Conservation (phyloP, 2,797 vertebrate genomes). For the Phataginus tricuspis region DNA sequence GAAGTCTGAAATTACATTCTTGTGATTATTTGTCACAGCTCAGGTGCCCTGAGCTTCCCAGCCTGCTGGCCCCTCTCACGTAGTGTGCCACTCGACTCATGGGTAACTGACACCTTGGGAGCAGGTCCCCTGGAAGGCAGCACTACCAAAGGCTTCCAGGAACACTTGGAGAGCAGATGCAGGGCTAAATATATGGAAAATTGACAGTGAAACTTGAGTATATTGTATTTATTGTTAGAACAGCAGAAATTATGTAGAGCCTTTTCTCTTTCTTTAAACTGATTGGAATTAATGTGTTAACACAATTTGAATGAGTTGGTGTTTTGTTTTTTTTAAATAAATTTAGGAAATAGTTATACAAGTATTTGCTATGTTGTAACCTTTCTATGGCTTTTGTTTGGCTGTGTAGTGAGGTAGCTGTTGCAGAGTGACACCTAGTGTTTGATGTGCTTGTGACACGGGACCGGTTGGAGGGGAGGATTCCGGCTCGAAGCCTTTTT, state of each 20-base stretch:
- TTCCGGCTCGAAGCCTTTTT: background rate
- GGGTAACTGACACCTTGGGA: background rate
- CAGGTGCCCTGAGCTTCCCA: background rate
- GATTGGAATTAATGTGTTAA: conserved; percentile 10
- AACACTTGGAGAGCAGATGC: background rate
- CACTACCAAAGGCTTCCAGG: background rate
- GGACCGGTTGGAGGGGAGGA: background rate
- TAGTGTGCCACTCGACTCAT: background rate
- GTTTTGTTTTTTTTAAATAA: background rate
- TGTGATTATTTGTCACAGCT: background rate
- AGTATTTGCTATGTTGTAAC: background rate
- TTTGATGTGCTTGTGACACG: conserved; percentile 33
- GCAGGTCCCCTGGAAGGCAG: background rate
- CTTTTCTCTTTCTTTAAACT: background rate
- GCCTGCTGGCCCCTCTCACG: background rate
- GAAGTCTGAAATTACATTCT: conserved; percentile 43
- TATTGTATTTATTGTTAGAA: conserved; percentile 58
- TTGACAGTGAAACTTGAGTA: conserved; percentile 55
- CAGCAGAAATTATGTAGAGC: background rate
- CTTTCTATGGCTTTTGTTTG: conserved; percentile 22
- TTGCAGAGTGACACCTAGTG: conserved; percentile 80
- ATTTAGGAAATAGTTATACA: conserved; percentile 31
- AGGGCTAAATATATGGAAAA: conserved; percentile 60
- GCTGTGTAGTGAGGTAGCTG: background rate
- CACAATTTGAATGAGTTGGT: background rate